Evolutionary conservation across 2,888 invertebrate species (phyloP), one percentile per base, ranked within the genome.

Genomic region (Cryptus armator): DNA sequence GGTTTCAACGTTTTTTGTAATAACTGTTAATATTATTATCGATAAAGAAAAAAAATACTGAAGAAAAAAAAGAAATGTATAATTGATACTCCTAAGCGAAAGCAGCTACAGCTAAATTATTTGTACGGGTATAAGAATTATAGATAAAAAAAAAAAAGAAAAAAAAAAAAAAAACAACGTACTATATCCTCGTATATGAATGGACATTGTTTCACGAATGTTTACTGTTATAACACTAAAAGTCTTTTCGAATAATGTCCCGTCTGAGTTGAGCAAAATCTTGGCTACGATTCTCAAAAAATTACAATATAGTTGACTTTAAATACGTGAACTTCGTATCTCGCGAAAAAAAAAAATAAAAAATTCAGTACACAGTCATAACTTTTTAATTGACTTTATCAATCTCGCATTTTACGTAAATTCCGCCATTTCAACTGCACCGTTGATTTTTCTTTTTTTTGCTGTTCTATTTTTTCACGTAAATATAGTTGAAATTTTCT

Each of bases 121-220:
- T 81, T 82, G 81, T 82, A 85, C 78, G 78, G 70, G 56, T 81
- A 62, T 62, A 81, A 85, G 68, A 79, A 75, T 75, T 62, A 64
- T 66, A 66, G 24, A 12, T 37, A 66, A 79, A 53, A 62, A 62
- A 43, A 43, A 66, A 37, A 19, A 37, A 16, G 3, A n/a, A n/a
- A n/a, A 59, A 7, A 19, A 59, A 59, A 24, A 29, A 29, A 19
- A 48, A n/a, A 53, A 19, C 14, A 76, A 75, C 48, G 64, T 82
- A 76, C 66, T 85, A 51, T 85, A 79, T 81, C 77, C 74, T 85
- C 79, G 75, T 82, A 85, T 59, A 66, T 70, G 74, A 80, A 53
- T 80, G 83, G 62, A 59, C 56, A 75, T 70, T 74, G 59, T 68
- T 77, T 78, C 74, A 78, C 77, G 62, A 74, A 81, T 81, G 71